Evolutionary conservation across 2,113 vertebrate genomes (phyloP).

Genomic region (Phocoena phocoena): DNA sequence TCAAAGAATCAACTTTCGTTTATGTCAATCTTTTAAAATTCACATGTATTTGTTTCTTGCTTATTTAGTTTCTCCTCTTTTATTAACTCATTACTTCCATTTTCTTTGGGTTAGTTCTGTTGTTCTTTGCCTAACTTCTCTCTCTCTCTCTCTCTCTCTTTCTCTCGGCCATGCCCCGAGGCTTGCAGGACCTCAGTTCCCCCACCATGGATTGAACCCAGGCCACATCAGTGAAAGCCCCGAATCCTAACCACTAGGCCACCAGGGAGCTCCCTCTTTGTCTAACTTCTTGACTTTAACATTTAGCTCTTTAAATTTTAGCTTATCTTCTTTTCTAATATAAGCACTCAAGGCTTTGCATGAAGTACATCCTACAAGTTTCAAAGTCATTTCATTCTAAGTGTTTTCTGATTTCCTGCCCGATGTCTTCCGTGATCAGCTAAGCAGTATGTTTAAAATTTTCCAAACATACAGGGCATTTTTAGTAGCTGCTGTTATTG

Average conservation of each 20-base stretch:
- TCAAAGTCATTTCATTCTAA: neutral
- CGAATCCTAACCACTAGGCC: neutral
- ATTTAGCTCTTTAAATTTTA: neutral
- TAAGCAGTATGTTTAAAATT: neutral
- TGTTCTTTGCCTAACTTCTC: neutral
- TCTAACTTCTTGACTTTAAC: neutral
- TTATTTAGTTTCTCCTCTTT: slow-evolving; percentile 8
- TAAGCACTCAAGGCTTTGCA: neutral
- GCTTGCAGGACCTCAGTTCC: neutral
- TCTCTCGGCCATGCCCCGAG: neutral
- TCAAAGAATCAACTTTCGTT: neutral
- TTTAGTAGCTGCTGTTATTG: neutral
- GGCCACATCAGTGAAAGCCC: neutral
- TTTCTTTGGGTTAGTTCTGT: neutral
- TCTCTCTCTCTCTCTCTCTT: neutral
- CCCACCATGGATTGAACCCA: too few relatives aligned
- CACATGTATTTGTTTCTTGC: neutral
- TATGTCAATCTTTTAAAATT: neutral
- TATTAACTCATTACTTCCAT: neutral
- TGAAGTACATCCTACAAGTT: neutral
- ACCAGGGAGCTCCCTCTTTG: neutral
- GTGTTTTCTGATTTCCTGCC: neutral
- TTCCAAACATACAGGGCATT: neutral
- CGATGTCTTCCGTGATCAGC: neutral
- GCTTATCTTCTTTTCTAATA: neutral